A percentile compares a stretch with the other conserved stretches of the same genome.
Evolutionary conservation across 92 coral and sea anemone species (phyloP).

Genomic region (Zoanthus sociatus): DNA sequence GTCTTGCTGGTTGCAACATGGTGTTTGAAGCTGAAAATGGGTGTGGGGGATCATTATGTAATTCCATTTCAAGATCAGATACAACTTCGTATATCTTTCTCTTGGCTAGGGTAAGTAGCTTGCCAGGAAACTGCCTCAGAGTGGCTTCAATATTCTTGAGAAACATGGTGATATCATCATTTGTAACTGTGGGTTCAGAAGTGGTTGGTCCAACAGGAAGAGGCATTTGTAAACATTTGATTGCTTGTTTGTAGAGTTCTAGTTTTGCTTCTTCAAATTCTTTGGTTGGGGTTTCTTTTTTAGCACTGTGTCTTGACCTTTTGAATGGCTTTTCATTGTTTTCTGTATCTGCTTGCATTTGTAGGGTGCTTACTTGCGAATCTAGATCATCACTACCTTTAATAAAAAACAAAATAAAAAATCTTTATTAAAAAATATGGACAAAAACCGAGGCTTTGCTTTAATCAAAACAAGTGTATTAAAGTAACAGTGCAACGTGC

Average conservation of each 20-base stretch:
- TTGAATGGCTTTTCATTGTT: neutral
- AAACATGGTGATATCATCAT: constrained; percentile 35
- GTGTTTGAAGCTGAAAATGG: neutral
- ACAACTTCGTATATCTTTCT: constrained; percentile 21
- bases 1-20: neutral
- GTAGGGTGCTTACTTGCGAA: constrained; percentile 12
- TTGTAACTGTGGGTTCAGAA: constrained; percentile 16
- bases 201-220: constrained; percentile 18
- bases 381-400: constrained; percentile 21
- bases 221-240: neutral
- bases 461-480: neutral
- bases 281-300: constrained; percentile 4
- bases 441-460: neutral
- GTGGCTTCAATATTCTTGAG: constrained; percentile 37
- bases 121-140: constrained; percentile 30
- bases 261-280: constrained; percentile 16
- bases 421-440: neutral
- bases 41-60: constrained; percentile 2
- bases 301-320: constrained; percentile 8
- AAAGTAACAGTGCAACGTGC: neutral
- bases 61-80: constrained; percentile 39
- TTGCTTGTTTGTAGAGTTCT: constrained; percentile 1
- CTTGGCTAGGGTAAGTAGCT: neutral
- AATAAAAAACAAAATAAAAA: neutral
- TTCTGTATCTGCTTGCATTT: neutral